A percentile compares a stretch with the other conserved stretches of the same genome.
Evolutionary conservation across 2,888 invertebrate genomes (phyloP).

Genomic region (Gastrophysa polygoni): DNA sequence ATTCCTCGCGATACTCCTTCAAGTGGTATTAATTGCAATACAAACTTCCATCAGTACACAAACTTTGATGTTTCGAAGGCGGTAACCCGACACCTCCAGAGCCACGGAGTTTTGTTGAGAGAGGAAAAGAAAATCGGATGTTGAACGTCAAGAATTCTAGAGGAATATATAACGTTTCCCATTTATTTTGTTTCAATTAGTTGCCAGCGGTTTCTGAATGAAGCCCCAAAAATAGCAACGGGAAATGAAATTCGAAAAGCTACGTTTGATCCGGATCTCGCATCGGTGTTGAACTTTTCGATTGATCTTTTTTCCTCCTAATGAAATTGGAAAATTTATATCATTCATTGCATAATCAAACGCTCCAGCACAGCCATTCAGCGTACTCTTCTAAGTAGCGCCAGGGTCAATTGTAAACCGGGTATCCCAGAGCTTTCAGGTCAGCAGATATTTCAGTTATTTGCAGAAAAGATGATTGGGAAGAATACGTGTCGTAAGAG

Average conservation of each 20-base stretch:
- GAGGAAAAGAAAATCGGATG: neutral
- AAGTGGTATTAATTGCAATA: conserved; percentile 39
- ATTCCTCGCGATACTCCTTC: conserved; percentile 34
- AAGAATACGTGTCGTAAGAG: no score
- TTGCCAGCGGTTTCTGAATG: neutral
- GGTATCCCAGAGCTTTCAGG: no score
- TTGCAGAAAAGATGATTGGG: no score
- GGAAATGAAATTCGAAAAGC: conserved; percentile 9
- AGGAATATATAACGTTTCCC: conserved; percentile 8
- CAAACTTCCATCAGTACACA: conserved; percentile 36
- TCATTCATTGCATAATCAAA: no score
- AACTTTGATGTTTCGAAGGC: conserved; percentile 33
- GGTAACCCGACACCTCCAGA: conserved; percentile 10
- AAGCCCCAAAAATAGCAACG: conserved; percentile 6
- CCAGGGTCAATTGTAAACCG: no score
- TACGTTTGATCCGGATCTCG: no score
- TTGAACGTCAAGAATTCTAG: neutral
- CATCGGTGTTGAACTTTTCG: no score
- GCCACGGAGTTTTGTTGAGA: neutral
- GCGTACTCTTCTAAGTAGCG: no score
- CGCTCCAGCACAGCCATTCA: no score
- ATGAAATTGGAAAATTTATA: no score
- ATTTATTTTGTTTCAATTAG: conserved; percentile 15
- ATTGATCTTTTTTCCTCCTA: no score
- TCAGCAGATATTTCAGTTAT: no score